Evolutionary conservation across 1,140 invertebrate genomes (phyloP), one percentile per base, ranked within the genome.

Genomic region (Tetramorium alpestre): DNA sequence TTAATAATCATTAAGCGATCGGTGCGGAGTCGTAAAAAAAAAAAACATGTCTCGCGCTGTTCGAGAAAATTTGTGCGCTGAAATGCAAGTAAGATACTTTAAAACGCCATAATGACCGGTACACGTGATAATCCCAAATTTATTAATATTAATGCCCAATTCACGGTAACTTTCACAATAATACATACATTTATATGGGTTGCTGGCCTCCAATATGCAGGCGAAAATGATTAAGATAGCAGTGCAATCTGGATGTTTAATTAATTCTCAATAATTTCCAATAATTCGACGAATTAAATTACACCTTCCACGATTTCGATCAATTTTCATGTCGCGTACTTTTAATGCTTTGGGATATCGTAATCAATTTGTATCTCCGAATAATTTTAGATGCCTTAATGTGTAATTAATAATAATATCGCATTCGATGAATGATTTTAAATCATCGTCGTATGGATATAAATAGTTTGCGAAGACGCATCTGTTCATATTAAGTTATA

Each of bases 261-360:
- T 84, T 84, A 62, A 84, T 75, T 60, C 25, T 73, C 38, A 3
- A 58, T 73, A 73, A 81, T 70, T 18, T 56, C 6, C 33, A 70
- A 38, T 60, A 84, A 60, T 33, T 84, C 18, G 25, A 16, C 10
- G 28, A 84, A 22, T 22, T 22, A 75, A 84, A 60, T 84, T 62
- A 38, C 25, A 2, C 13, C 18, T 84, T 54, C 8, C 69, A 11
- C 56, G 18, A 49, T 60, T 60, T 18, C n/a, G 47, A 13, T 7
- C 1, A 41, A 22, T 2, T 25, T 22, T 38, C 25, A 25, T 11
- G 41, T 60, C 54, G 4, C 25, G 10, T 72, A 58, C 58, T 72
- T 81, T 77, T 70, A 18, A 70, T 70, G 2, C 8, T 33, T 65
- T 25, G 3, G 22, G 3, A 33, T 33, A 38, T 70, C 28, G 33